Evolutionary conservation across 1,140 invertebrate genomes (phyloP).

Genomic region (Halotydeus destructor): DNA sequence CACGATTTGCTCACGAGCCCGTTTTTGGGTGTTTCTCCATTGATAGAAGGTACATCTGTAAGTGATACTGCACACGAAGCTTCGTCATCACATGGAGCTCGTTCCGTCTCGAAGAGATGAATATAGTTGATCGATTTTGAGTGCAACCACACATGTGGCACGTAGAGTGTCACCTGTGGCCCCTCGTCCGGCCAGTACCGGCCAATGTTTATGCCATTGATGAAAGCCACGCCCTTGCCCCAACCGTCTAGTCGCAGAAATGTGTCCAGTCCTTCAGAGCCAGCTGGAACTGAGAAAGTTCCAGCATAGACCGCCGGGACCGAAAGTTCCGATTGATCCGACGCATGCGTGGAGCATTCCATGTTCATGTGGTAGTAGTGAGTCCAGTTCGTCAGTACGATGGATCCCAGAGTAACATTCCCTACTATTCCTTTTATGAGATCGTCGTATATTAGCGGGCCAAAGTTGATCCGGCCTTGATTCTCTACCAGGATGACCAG

Average conservation of each 20-base stretch:
- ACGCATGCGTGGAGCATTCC: not conserved
- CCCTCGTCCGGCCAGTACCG: constrained; percentile 33
- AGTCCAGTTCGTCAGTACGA: constrained; percentile 22
- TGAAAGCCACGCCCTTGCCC: constrained; percentile 20
- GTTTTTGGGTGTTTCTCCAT: too few species aligned
- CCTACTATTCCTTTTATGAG: constrained; percentile 29
- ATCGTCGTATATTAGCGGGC: constrained; percentile 28
- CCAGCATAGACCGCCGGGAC: not conserved
- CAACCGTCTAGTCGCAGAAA: not conserved
- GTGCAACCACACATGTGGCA: constrained; percentile 22
- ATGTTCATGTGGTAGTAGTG: not conserved
- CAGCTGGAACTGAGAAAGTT: not conserved
- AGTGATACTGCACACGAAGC: too few species aligned
- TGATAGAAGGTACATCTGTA: too few species aligned
- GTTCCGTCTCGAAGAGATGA: constrained; percentile 8
- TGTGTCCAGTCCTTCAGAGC: not conserved
- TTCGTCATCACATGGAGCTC: too few species aligned
- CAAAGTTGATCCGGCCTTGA: constrained; percentile 15
- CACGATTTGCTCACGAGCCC: too few species aligned
- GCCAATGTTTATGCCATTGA: constrained; percentile 41
- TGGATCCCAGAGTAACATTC: constrained; percentile 26
- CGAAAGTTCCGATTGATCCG: not conserved
- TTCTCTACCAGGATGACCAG: constrained; percentile 27
- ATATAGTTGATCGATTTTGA: constrained; percentile 3
- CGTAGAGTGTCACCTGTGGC: constrained; percentile 34